Base-by-base conservation (phyloP, 2,113 vertebrate genomes). In the Nothoprocta perdicaria region DNA sequence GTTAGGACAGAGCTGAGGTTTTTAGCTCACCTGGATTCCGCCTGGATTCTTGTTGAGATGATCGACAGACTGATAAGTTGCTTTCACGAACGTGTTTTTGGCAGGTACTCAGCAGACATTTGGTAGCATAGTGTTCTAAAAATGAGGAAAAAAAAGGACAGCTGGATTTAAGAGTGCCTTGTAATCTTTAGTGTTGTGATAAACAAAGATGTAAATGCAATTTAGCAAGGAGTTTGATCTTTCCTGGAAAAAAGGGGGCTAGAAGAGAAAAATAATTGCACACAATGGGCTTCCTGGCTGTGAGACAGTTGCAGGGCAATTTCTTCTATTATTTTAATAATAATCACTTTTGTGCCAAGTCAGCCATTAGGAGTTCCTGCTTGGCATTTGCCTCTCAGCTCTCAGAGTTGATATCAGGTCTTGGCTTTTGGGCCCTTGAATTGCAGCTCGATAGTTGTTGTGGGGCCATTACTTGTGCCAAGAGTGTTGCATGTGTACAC, bases 251-350 rank as follows among this genome's bases (percentile, higher is more conserved):
- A 71, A 78, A 6, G 23, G 35, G 61, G 66, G 22, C 29, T 1
- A 2, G 27, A 89, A 60, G 35, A 83, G 72, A 50, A 66, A 69
- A 76, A 80, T 46, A 91, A 72, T 68, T 63, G 57, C 84, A 62
- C 26, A 14, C 91, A 31, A 2, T 1, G 24, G 73, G n/a, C 68
- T 84, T 66, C 12, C 74, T 84, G 67, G 40, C 58, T 86, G 19
- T 26, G 19, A 55, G 74, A 92, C 62, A 75, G 58, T 21, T 7
- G 2, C 48, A 63, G 60, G 55, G 46, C 86, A 74, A 29, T 95
- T 94, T 92, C 71, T 89, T 77, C 48, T 58, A 14, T 84, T 84
- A 40, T 85, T 89, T 87, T 78, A 65, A 92, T 92, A 72, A 74
- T 63, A 29, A 55, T 43, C 1, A 4, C 45, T 80, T 87, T 55